These are phyloP conservation scores for Hemaris fuciformis DNA, from an alignment of 2,888 invertebrate genomes.

Conservation along the genomic window DNA sequence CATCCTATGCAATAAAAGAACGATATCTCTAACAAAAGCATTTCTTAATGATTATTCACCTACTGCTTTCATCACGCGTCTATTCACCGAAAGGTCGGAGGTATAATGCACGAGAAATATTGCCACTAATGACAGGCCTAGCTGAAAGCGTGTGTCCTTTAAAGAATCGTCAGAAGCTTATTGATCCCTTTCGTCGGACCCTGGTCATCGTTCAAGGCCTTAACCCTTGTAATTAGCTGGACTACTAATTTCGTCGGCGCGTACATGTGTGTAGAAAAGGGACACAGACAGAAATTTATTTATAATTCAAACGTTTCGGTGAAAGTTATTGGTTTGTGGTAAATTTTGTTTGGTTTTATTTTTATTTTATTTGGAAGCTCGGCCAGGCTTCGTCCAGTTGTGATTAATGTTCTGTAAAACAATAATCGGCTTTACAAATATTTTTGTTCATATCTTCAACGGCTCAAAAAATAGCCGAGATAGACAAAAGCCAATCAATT, in stretches of 20 bases:
- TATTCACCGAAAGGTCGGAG: conserved; percentile 48
- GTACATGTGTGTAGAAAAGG: not conserved
- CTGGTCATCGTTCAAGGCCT: conserved; percentile 49
- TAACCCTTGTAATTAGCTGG: conserved; percentile 66
- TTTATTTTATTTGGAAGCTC: too few relatives aligned
- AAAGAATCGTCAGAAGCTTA: conserved; percentile 69
- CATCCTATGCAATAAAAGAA: too few relatives aligned
- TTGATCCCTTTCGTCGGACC: conserved; percentile 59
- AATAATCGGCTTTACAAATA: too few relatives aligned
- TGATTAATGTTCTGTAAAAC: too few relatives aligned
- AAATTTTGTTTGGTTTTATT: not conserved
- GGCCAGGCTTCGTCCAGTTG: too few relatives aligned
- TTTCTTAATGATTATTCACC: conserved; percentile 31
- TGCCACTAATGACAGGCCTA: conserved; percentile 64
- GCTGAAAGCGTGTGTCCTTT: conserved; percentile 45
- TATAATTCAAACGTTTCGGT: not conserved
- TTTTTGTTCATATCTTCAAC: too few relatives aligned
- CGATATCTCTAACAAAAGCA: too few relatives aligned
- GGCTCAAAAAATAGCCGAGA: too few relatives aligned
- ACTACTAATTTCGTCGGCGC: conserved; percentile 44
- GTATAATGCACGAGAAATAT: conserved; percentile 57
- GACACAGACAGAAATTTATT: not conserved
- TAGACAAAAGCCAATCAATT: too few relatives aligned
- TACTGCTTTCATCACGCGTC: conserved; percentile 58
- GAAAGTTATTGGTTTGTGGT: not conserved